Percentiles rank a stretch among this genome's conserved stretches.
phyloP scores from a whole-genome alignment of 2,797 vertebrate species.

The Onychomys arenicola region DNA sequence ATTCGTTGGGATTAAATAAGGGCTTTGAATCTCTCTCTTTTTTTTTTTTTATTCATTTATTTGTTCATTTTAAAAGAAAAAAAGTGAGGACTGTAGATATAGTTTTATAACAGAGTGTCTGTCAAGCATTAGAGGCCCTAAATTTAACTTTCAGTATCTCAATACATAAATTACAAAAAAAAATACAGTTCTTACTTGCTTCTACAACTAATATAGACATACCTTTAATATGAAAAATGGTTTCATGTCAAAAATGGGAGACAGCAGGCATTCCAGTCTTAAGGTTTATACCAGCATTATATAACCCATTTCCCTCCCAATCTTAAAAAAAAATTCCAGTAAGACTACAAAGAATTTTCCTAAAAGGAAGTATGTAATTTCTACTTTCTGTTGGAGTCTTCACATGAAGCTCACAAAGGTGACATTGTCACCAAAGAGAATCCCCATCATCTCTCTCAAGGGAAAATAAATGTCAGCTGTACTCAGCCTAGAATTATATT shows the following conservation, averaged over 20 bases:
- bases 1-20: neutral
- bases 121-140: neutral
- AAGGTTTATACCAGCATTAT: neutral
- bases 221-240: neutral
- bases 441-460: neutral
- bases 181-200: neutral
- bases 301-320: neutral
- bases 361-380: constrained; percentile 49
- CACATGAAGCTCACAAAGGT: neutral
- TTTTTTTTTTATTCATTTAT: neutral
- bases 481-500: constrained; percentile 33
- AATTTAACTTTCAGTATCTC: neutral
- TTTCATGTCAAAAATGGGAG: neutral
- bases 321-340: neutral
- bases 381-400: constrained; percentile 25
- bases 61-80: neutral
- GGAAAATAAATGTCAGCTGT: constrained; percentile 62
- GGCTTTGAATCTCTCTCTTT: neutral
- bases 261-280: neutral
- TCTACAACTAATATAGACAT: constrained; percentile 40
- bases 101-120: neutral
- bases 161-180: neutral
- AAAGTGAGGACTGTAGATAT: neutral
- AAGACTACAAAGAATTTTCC: constrained; percentile 27
- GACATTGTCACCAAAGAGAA: neutral